Conservation (phyloP, 2,113 vertebrate genomes). For the Pseudorasbora parva region DNA sequence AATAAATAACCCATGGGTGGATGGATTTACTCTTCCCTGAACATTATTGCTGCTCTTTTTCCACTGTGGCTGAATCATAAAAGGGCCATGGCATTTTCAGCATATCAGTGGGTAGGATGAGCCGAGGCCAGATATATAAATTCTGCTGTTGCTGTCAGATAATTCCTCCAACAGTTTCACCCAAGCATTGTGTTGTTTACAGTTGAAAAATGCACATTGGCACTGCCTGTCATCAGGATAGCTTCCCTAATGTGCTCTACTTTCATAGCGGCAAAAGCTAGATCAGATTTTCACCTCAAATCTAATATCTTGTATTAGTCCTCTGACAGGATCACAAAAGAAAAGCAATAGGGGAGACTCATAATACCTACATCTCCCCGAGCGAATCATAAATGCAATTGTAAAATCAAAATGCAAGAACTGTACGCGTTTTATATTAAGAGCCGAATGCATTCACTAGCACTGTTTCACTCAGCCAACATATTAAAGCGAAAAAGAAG, state of each 20-base stretch:
- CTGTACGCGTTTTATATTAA: neutral
- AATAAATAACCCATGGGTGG: conserved; percentile 14
- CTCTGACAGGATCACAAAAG: neutral
- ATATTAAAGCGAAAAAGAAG: neutral
- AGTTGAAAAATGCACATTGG: neutral
- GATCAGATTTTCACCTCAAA: conserved; percentile 18
- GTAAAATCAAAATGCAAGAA: conserved; percentile 34
- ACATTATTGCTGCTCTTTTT: conserved; percentile 14
- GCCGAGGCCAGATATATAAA: neutral
- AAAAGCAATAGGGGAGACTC: conserved; percentile 2
- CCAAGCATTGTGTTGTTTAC: neutral
- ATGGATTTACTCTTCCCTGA: conserved; percentile 21
- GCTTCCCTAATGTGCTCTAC: neutral
- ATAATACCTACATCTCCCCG: conserved; percentile 21
- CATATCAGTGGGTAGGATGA: neutral
- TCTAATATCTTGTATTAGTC: neutral
- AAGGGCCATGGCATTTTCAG: conserved; percentile 2
- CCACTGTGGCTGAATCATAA: conserved; percentile 14
- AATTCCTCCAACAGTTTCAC: neutral
- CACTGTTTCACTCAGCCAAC: conserved; percentile 10
- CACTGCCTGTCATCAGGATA: neutral
- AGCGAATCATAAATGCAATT: neutral
- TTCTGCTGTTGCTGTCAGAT: neutral
- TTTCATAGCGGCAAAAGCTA: neutral
- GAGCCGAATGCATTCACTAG: neutral